A percentile compares a stretch with the other conserved stretches of the same genome.
These are phyloP conservation scores for Haemorhous mexicanus DNA, from an alignment of 2,113 vertebrate genomes.

Conservation along the genomic window DNA sequence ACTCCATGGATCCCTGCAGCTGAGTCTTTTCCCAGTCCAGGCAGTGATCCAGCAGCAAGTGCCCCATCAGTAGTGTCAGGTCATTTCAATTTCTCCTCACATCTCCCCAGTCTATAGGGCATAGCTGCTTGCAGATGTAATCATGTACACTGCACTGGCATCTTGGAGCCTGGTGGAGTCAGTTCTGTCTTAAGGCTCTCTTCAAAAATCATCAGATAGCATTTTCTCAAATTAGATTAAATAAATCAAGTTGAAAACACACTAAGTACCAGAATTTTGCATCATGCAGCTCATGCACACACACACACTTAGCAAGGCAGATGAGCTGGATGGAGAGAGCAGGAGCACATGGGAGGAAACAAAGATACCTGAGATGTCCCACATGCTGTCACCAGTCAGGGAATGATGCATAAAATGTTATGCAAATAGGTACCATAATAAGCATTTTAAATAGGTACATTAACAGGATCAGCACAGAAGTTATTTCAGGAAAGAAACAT, in stretches of 20 bases:
- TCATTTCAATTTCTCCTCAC: slow-evolving; percentile 26
- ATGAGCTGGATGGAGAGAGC: background rate
- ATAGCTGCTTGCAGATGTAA: slow-evolving; percentile 29
- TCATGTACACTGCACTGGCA: slow-evolving; percentile 15
- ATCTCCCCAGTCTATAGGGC: slow-evolving; percentile 24
- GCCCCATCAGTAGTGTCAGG: slow-evolving; percentile 28
- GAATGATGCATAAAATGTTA: background rate
- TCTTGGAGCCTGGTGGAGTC: slow-evolving; percentile 9
- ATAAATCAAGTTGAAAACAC: slow-evolving; percentile 28
- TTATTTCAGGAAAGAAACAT: background rate
- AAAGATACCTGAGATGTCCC: background rate
- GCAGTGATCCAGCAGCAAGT: slow-evolving; percentile 34
- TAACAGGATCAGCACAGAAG: background rate
- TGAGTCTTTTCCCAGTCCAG: slow-evolving; percentile 22
- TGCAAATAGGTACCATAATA: background rate
- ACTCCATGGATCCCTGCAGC: slow-evolving; percentile 27
- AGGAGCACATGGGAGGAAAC: background rate
- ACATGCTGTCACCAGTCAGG: background rate
- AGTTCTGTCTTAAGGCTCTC: slow-evolving; percentile 55
- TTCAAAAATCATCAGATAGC: slow-evolving; percentile 47
- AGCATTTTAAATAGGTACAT: background rate
- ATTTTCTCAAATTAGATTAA: slow-evolving; percentile 50
- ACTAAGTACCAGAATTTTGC: background rate
- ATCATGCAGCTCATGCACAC: background rate
- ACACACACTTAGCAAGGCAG: background rate